Evolutionary conservation across 2,797 vertebrate species (phyloP).

Genomic region (Microhierax caerulescens): DNA sequence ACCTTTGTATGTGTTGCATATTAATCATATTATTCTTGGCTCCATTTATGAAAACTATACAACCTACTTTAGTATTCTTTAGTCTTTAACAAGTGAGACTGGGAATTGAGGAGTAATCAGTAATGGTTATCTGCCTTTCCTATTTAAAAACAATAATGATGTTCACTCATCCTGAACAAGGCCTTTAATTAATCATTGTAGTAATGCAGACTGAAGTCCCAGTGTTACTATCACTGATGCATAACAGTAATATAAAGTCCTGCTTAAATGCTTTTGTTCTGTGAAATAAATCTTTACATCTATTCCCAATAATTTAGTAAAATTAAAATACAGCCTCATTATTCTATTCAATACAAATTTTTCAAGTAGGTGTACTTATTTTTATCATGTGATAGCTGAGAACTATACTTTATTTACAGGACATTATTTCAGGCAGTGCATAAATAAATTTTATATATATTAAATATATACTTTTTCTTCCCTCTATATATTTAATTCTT

Average conservation of each 20-base stretch:
- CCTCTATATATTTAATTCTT: background rate
- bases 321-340: conserved; percentile 61
- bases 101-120: conserved; percentile 82
- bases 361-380: conserved; percentile 35
- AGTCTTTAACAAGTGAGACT: conserved; percentile 75
- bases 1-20: conserved; percentile 31
- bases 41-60: conserved; percentile 65
- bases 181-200: conserved; percentile 84
- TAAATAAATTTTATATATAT: background rate
- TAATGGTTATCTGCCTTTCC: conserved; percentile 84
- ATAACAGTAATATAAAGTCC: conserved; percentile 73
- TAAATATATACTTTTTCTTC: background rate
- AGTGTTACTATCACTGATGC: conserved; percentile 70
- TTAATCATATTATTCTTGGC: conserved; percentile 69
- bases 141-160: conserved; percentile 86
- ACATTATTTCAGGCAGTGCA: background rate
- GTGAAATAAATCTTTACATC: conserved; percentile 75
- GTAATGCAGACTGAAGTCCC: conserved; percentile 79
- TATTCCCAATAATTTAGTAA: conserved; percentile 65
- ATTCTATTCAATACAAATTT: conserved; percentile 46
- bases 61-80: conserved; percentile 74
- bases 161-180: conserved; percentile 82
- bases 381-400: background rate
- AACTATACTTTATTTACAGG: background rate
- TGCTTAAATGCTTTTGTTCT: conserved; percentile 74